These are phyloP conservation scores for Pseudopodoces humilis DNA, from an alignment of 2,113 vertebrate species.

Conservation along the genomic window DNA sequence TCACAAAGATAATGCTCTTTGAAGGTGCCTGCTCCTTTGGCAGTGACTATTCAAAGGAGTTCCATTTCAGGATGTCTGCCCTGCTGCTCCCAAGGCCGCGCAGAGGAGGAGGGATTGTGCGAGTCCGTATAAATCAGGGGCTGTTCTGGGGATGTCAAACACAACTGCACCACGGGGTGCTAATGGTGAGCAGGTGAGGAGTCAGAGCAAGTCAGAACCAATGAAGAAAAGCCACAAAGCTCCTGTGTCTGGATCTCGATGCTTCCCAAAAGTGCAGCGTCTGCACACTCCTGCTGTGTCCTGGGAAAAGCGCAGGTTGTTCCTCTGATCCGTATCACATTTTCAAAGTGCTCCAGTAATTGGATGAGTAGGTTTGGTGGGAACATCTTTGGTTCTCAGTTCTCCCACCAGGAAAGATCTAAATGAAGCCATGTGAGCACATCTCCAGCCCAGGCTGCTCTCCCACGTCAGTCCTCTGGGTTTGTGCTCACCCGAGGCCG, in stretches of 20 bases:
- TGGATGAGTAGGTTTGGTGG: not conserved
- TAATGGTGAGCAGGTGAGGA: conserved; percentile 36
- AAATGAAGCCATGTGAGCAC: not conserved
- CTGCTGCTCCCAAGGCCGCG: not conserved
- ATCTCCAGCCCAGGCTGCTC: not conserved
- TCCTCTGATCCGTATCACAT: not conserved
- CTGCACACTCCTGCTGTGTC: not conserved
- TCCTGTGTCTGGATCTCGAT: not conserved
- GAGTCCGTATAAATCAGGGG: conserved; percentile 17
- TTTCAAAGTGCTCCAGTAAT: conserved; percentile 15
- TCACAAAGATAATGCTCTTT: conserved; percentile 20
- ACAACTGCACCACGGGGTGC: not conserved
- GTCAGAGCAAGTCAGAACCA: conserved; percentile 27
- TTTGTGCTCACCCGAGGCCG: not conserved
- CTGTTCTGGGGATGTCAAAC: not conserved
- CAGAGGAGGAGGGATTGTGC: conserved; percentile 11
- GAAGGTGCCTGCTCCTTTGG: conserved; percentile 7
- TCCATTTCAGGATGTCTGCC: not conserved
- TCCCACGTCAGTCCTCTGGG: not conserved
- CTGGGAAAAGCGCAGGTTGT: not conserved
- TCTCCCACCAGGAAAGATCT: not conserved
- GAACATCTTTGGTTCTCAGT: not conserved
- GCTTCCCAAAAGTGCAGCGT: not conserved
- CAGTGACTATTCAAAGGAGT: not conserved
- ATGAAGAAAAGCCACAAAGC: conserved; percentile 46